Percentiles rank a stretch among this genome's conserved stretches.
Conservation (phyloP, 1,140 invertebrate genomes). For the Dendroctonus valens region DNA sequence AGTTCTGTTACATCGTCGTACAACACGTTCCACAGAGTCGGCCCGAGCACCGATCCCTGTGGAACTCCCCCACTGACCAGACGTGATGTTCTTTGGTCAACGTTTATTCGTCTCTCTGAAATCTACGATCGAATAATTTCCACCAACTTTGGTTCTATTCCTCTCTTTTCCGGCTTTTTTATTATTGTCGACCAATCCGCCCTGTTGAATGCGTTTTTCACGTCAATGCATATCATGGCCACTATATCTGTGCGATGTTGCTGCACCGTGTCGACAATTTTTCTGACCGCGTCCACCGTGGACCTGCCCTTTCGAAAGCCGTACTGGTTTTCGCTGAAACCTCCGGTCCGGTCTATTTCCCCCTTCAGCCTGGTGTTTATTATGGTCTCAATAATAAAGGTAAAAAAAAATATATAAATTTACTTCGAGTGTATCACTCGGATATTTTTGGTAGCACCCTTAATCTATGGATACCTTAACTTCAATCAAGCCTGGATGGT, state of each 20-base stretch:
- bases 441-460: no score
- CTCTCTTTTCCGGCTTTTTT: neutral
- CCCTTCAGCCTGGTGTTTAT: slow-evolving; percentile 5
- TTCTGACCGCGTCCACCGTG: slow-evolving; percentile 16
- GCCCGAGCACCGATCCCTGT: no score
- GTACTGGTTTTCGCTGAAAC: slow-evolving; percentile 7
- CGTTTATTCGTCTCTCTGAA: neutral
- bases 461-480: no score
- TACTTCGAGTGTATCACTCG: no score
- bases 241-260: neutral
- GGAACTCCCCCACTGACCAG: no score
- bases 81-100: no score
- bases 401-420: no score
- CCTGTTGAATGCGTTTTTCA: slow-evolving; percentile 31
- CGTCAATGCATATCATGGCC: slow-evolving; percentile 22
- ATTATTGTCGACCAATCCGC: slow-evolving; percentile 20
- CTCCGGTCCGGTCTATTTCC: slow-evolving; percentile 16
- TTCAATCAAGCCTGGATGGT: no score
- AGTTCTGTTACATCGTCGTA: no score
- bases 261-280: neutral
- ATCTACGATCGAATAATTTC: neutral
- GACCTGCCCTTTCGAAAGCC: slow-evolving; percentile 19
- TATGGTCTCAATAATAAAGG: neutral
- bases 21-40: no score
- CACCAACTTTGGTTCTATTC: neutral